These are phyloP conservation scores for Octodonta nipae DNA, from an alignment of 2,888 invertebrate species.

Conservation along the genomic window DNA sequence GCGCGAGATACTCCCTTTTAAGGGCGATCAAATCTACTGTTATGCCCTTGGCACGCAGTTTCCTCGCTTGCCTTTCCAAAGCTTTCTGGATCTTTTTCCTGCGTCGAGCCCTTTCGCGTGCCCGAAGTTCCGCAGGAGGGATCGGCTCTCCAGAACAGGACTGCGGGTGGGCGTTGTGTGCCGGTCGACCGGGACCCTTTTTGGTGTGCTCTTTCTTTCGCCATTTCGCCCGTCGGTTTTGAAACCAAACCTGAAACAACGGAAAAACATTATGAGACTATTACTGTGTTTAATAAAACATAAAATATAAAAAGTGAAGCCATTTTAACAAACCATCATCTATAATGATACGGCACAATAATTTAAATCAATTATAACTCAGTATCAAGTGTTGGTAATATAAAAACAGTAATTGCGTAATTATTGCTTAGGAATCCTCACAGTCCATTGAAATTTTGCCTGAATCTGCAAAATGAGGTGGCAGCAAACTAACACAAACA, in stretches of 20 bases:
- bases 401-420: too few relatives aligned
- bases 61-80: conserved; percentile 80
- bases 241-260: conserved; percentile 90
- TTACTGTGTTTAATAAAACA: too few relatives aligned
- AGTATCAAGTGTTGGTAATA: too few relatives aligned
- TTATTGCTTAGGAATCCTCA: too few relatives aligned
- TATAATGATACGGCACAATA: too few relatives aligned
- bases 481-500: too few relatives aligned
- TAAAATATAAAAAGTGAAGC: too few relatives aligned
- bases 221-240: conserved; percentile 98
- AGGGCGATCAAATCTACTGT: conserved; percentile 76
- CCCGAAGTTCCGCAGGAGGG: conserved; percentile 75
- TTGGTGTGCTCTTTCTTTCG: conserved; percentile 97
- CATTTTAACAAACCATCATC: too few relatives aligned
- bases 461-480: too few relatives aligned
- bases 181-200: conserved; percentile 94
- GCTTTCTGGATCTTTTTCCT: conserved; percentile 86
- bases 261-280: too few relatives aligned
- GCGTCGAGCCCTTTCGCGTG: conserved; percentile 75
- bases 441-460: too few relatives aligned
- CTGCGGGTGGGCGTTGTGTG: conserved; percentile 95
- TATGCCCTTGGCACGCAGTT: conserved; percentile 81
- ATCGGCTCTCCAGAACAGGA: conserved; percentile 96
- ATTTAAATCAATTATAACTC: too few relatives aligned
- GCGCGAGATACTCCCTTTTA: conserved; percentile 72